A percentile compares a stretch with the other conserved stretches of the same genome.
Evolutionary conservation across 2,888 invertebrate genomes (phyloP).

Genomic region (Pedicia rivosa): DNA sequence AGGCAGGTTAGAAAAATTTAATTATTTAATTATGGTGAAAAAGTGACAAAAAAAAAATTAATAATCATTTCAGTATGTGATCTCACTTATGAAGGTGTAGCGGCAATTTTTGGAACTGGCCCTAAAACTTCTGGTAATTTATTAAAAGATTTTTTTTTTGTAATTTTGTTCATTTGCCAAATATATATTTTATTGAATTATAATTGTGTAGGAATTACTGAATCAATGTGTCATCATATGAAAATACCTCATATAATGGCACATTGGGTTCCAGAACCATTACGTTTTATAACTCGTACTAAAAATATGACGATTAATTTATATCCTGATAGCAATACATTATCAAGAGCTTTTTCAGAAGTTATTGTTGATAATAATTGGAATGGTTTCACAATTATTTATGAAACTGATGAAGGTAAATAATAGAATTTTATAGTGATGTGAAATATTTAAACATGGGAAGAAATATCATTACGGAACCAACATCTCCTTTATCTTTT

Average conservation of each 20-base stretch:
- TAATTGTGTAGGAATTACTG: slow-evolving; percentile 20
- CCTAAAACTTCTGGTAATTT: slow-evolving; percentile 4
- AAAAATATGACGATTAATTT: slow-evolving; percentile 48
- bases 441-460: too few relatives aligned
- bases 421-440: too few relatives aligned
- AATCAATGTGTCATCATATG: slow-evolving; percentile 42
- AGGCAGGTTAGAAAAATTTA: slow-evolving; percentile 19
- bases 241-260: slow-evolving; percentile 47
- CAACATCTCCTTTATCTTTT: too few relatives aligned
- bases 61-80: slow-evolving; percentile 40
- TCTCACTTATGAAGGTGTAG: slow-evolving; percentile 44
- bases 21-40: too few relatives aligned
- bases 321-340: slow-evolving; percentile 46
- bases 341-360: slow-evolving; percentile 56
- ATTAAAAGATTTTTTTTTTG: too few relatives aligned
- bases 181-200: too few relatives aligned
- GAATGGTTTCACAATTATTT: slow-evolving; percentile 66
- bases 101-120: slow-evolving; percentile 50
- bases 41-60: not conserved
- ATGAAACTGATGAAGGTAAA: slow-evolving; percentile 72
- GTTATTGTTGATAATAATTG: slow-evolving; percentile 59
- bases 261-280: slow-evolving; percentile 34
- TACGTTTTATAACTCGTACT: slow-evolving; percentile 30
- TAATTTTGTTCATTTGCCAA: too few relatives aligned
- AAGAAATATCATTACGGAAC: too few relatives aligned